Evolutionary conservation across 2,888 invertebrate genomes (phyloP).

Genomic region (Apamea epomidion): DNA sequence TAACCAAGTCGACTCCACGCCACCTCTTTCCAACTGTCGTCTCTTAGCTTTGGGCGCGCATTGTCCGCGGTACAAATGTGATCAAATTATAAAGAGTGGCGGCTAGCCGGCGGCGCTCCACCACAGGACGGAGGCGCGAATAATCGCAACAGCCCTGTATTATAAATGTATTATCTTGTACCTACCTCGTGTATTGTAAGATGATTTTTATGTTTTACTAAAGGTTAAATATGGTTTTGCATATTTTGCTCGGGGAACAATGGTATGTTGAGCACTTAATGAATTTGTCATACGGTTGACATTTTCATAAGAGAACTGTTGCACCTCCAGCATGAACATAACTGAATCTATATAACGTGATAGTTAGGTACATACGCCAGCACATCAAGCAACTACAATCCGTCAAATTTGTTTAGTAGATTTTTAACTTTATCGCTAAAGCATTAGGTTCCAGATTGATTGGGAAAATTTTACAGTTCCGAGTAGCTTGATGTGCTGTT

Average conservation of each 20-base stretch:
- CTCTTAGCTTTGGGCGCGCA: slow-evolving; percentile 85
- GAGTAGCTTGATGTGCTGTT: too few relatives aligned
- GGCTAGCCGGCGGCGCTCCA: slow-evolving; percentile 78
- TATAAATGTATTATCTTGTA: slow-evolving; percentile 68
- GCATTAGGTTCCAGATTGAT: too few relatives aligned
- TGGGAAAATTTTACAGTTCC: too few relatives aligned
- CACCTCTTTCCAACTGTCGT: slow-evolving; percentile 79
- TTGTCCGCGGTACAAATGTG: slow-evolving; percentile 90
- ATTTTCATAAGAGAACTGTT: neutral
- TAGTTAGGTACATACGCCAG: too few relatives aligned
- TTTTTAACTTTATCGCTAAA: too few relatives aligned
- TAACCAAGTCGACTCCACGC: slow-evolving; percentile 68
- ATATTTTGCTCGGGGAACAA: slow-evolving; percentile 23
- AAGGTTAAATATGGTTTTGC: slow-evolving; percentile 22
- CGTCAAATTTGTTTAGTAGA: too few relatives aligned
- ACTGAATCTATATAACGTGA: neutral
- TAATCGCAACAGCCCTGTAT: slow-evolving; percentile 79
- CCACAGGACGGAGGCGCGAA: slow-evolving; percentile 80
- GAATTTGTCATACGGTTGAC: neutral
- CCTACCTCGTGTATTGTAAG: slow-evolving; percentile 46
- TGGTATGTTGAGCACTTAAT: neutral
- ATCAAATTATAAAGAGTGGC: slow-evolving; percentile 90
- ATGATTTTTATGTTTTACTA: slow-evolving; percentile 54
- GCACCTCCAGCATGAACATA: neutral
- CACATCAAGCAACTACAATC: too few relatives aligned